phyloP scores from a whole-genome alignment of 2,797 vertebrate genomes.

The Pyrocephalus nanus region DNA sequence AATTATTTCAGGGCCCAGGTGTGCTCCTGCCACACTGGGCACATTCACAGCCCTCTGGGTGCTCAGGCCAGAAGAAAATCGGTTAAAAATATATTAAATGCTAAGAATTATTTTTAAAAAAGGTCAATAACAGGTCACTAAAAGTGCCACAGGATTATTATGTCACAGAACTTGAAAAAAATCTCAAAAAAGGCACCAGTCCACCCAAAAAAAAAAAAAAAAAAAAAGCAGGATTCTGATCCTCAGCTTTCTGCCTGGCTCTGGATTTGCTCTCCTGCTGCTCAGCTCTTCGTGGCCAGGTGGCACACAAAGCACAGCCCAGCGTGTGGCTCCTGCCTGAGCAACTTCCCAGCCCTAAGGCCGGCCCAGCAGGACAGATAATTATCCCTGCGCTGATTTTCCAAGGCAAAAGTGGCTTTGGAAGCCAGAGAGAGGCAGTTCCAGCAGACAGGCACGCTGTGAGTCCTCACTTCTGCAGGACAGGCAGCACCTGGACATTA shows the following conservation, averaged over 20 bases:
- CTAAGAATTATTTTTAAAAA: background rate
- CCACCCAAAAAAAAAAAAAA: background rate
- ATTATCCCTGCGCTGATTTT: accelerated
- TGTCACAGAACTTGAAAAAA: no score
- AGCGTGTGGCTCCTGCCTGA: background rate
- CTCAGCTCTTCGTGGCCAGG: background rate
- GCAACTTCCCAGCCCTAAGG: background rate
- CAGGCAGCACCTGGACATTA: background rate
- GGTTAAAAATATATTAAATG: background rate
- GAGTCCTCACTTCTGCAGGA: background rate
- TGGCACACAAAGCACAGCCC: background rate
- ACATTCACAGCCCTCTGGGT: background rate
- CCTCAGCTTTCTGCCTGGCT: background rate
- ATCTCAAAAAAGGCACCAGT: background rate
- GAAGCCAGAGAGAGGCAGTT: background rate
- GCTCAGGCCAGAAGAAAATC: background rate
- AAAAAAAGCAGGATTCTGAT: background rate
- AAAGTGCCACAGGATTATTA: background rate
- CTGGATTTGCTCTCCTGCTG: background rate
- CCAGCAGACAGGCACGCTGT: accelerated
- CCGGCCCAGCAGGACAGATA: background rate
- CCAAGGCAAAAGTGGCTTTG: background rate
- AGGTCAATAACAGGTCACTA: background rate
- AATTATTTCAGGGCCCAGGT: accelerated
- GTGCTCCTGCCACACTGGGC: background rate